phyloP scores from a whole-genome alignment of 2,888 invertebrate genomes.

The Synanthedon myopaeformis region DNA sequence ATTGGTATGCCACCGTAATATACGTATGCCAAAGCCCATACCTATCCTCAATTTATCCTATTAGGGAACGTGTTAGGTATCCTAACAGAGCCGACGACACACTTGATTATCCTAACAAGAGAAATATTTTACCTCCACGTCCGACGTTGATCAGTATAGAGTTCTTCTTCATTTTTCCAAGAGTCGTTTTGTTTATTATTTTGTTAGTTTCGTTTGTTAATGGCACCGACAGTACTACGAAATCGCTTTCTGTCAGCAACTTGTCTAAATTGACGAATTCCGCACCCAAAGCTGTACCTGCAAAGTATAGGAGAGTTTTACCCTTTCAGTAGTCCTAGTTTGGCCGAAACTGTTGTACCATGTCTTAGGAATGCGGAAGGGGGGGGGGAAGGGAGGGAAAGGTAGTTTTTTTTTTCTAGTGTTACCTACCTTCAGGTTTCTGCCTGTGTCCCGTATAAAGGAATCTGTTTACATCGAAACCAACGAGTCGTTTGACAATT shows the following conservation, averaged over 20 bases:
- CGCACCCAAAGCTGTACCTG: conserved; percentile 65
- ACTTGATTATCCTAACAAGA: too few species aligned
- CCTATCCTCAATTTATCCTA: too few species aligned
- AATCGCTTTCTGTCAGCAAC: conserved; percentile 83
- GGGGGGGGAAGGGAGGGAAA: too few species aligned
- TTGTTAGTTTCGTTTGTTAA: conserved; percentile 82
- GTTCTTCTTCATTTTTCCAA: conserved; percentile 87
- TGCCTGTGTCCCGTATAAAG: conserved; percentile 80
- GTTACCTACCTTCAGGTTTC: conserved; percentile 69
- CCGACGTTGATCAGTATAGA: conserved; percentile 91
- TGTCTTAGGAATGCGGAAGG: too few species aligned
- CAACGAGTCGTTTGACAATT: conserved; percentile 78
- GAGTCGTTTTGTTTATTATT: conserved; percentile 81
- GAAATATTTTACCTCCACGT: conserved; percentile 73
- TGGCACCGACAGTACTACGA: conserved; percentile 83
- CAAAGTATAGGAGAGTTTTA: background rate
- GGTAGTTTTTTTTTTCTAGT: too few species aligned
- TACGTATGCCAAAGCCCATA: too few species aligned
- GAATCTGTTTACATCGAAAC: conserved; percentile 80
- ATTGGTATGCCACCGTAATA: too few species aligned
- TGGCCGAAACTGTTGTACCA: too few species aligned
- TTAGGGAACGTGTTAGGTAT: too few species aligned
- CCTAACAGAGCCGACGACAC: too few species aligned
- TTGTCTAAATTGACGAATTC: conserved; percentile 77
- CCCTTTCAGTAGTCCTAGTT: too few species aligned